Evolutionary conservation across 2,113 vertebrate species (phyloP), one percentile per base, ranked within the genome.

Genomic region (Petrocephalus zakoni): DNA sequence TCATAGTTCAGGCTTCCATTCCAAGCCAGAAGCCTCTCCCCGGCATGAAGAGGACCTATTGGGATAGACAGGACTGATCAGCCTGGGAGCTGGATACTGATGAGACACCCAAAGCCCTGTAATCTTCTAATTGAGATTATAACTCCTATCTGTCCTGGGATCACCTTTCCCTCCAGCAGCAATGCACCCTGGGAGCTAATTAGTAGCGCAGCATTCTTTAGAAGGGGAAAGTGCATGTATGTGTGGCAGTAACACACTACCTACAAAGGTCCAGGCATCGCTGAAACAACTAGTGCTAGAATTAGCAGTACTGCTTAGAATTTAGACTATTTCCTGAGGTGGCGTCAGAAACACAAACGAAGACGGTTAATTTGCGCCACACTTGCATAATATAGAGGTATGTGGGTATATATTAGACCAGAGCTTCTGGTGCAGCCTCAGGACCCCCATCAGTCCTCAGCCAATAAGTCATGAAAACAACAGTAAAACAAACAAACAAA

Each of bases 91-190:
- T 87, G 86, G 37, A 87, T 21, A 22, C 56, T 93, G 90, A 91
- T 89, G 88, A 87, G 90, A 92, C 91, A 93, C 93, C 82, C 88
- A 90, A 89, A 89, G 86, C 88, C 78, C 85, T 22, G 87, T 92
- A 92, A 93, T 93, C 82, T 92, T 91, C 85, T 93, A 88, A 95
- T 90, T 90, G 85, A 89, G 58, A 89, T 29, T 90, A 88, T 22
- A 17, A 88, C 47, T 25, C 51, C 42, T 25, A 47, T 17, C 13
- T 64, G 75, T 83, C 86, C 78, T 56, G 42, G 53, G 7, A 58
- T 68, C 19, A 64, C 75, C 55, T 58, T 29, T 42, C 13, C 85
- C 53, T 46, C 19, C n/a, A 46, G 7, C 34, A 87, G 51, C 52
- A 56, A 9, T 58, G 56, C 56, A 64, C 46, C 37, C 55, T 46